Percentiles rank a stretch among this genome's conserved stretches.
Evolutionary conservation across 2,113 vertebrate species (phyloP).

Genomic region (Camelus dromedarius): DNA sequence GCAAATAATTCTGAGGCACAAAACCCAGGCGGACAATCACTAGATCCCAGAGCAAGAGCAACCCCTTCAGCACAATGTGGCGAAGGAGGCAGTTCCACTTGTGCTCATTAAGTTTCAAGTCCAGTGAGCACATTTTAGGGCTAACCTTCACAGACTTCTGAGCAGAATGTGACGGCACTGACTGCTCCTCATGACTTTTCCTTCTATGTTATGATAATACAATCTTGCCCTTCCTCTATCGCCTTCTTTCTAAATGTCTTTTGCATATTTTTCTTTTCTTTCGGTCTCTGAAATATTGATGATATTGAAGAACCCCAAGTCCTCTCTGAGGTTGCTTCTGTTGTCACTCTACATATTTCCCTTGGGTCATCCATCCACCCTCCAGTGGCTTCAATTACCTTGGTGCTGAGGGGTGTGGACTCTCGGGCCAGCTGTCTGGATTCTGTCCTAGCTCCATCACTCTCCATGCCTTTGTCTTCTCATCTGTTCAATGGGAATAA

Average conservation of each 20-base stretch:
- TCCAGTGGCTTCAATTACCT: not conserved
- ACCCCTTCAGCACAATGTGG: not conserved
- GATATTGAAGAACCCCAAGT: not conserved
- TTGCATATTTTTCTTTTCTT: not conserved
- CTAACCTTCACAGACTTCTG: not conserved
- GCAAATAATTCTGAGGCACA: not conserved
- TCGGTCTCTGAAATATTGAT: not conserved
- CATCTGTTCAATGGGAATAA: not conserved
- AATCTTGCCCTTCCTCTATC: not conserved
- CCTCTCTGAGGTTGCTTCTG: not conserved
- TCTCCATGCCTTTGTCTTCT: not conserved
- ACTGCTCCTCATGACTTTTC: not conserved
- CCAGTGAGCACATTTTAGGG: not conserved
- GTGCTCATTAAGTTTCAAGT: not conserved
- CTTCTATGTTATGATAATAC: not conserved
- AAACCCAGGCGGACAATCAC: not conserved
- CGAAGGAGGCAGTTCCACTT: accelerated
- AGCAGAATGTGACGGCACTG: not conserved
- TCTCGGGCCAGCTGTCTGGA: not conserved
- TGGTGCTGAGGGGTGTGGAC: not conserved
- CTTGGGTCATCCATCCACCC: not conserved
- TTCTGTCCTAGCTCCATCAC: not conserved
- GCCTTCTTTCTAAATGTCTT: not conserved
- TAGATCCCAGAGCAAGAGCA: not conserved
- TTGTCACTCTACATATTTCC: accelerated